Percentiles rank a stretch among this genome's conserved stretches.
Evolutionary conservation across 2,888 invertebrate genomes (phyloP).

Genomic region (Notodonta dromedarius): DNA sequence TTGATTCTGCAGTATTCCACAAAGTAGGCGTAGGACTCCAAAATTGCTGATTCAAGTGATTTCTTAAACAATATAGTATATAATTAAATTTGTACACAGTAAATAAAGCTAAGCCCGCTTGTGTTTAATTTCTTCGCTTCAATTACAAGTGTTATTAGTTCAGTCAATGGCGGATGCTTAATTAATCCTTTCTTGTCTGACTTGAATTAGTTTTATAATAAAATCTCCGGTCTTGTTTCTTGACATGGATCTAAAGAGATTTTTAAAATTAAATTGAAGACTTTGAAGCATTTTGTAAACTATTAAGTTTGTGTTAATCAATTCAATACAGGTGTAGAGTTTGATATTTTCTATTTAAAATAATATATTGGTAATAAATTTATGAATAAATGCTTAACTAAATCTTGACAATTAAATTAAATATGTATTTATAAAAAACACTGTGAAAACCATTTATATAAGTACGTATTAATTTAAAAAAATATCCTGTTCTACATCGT

Average conservation of each 20-base stretch:
- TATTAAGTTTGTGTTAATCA: no score
- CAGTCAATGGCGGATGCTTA: conserved; percentile 2
- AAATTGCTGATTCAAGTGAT: not conserved
- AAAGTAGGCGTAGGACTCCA: not conserved
- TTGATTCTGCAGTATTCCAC: not conserved
- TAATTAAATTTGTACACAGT: not conserved
- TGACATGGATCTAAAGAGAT: not conserved
- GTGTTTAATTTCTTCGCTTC: not conserved
- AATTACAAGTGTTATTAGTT: conserved; percentile 6
- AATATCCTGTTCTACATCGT: no score
- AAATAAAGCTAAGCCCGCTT: not conserved
- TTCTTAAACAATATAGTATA: not conserved
- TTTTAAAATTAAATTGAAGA: not conserved
- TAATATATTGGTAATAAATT: no score
- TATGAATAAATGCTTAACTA: no score
- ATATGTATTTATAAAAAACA: no score
- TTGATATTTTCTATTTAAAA: no score
- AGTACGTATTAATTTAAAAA: no score
- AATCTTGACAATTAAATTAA: no score
- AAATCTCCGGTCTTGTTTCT: not conserved
- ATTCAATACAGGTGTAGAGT: no score
- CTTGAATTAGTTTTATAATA: conserved; percentile 1
- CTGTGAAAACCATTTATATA: no score
- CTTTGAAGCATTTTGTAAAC: not conserved
- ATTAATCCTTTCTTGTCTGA: conserved; percentile 2